Conservation (phyloP, 2,888 invertebrate species). For the Latrodectus hesperus region DNA sequence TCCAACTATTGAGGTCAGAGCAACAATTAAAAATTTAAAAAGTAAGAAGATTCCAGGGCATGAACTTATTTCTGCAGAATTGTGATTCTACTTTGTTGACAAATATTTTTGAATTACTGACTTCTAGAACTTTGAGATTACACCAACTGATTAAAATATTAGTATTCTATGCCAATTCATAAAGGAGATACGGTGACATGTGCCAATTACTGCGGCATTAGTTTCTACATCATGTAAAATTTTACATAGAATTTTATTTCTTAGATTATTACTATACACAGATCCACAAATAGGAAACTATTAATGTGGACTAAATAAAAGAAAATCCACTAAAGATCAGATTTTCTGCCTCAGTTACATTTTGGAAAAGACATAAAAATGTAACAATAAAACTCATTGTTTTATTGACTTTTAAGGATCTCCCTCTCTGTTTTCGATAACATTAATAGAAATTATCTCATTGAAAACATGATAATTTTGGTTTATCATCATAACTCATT, state of each 20-base stretch:
- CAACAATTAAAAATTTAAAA: not conserved
- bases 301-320: not conserved
- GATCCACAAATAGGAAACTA: conserved; percentile 4
- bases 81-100: not conserved
- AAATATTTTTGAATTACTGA: not conserved
- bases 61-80: not conserved
- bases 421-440: conserved; percentile 1
- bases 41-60: not conserved
- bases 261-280: not conserved
- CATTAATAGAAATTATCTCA: not conserved
- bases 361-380: not conserved
- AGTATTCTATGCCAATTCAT: not conserved
- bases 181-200: not conserved
- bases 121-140: not conserved
- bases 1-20: not conserved
- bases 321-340: not conserved
- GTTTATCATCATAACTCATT: not conserved
- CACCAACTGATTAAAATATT: not conserved
- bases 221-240: not conserved
- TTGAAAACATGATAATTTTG: not conserved
- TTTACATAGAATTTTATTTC: not conserved
- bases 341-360: not conserved
- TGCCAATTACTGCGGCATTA: not conserved
- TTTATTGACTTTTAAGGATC: not conserved
- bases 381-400: not conserved